Evolutionary conservation across 2,888 invertebrate species (phyloP).

Genomic region (Meloe dianella): DNA sequence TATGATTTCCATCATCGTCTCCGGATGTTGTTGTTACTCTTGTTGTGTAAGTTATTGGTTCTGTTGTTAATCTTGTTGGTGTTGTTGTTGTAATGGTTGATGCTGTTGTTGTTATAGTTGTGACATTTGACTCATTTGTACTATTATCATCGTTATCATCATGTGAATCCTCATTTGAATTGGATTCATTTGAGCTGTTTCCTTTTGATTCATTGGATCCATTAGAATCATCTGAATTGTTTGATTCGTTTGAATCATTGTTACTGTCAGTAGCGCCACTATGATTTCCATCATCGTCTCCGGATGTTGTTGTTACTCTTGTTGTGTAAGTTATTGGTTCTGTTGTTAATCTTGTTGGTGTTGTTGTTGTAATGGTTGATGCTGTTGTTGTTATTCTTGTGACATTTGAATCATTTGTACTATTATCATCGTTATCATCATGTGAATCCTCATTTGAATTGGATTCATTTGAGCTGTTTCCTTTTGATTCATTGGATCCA

Average conservation of each 20-base stretch:
- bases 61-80: not conserved
- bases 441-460: too few relatives aligned
- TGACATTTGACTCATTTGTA: not conserved
- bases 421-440: too few relatives aligned
- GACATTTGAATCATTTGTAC: not conserved
- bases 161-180: not conserved
- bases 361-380: not conserved
- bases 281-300: not conserved
- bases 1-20: not conserved
- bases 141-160: not conserved
- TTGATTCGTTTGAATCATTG: not conserved
- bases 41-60: not conserved
- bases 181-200: not conserved
- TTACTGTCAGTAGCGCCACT: not conserved
- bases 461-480: too few relatives aligned
- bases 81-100: not conserved
- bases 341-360: not conserved
- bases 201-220: not conserved
- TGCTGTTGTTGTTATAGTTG: not conserved
- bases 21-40: not conserved
- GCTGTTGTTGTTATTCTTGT: not conserved
- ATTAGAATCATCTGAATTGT: not conserved
- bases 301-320: not conserved
- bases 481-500: too few relatives aligned
- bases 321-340: not conserved